Conservation (phyloP, 2,113 vertebrate genomes). For the Psilopsiagon aurifrons region DNA sequence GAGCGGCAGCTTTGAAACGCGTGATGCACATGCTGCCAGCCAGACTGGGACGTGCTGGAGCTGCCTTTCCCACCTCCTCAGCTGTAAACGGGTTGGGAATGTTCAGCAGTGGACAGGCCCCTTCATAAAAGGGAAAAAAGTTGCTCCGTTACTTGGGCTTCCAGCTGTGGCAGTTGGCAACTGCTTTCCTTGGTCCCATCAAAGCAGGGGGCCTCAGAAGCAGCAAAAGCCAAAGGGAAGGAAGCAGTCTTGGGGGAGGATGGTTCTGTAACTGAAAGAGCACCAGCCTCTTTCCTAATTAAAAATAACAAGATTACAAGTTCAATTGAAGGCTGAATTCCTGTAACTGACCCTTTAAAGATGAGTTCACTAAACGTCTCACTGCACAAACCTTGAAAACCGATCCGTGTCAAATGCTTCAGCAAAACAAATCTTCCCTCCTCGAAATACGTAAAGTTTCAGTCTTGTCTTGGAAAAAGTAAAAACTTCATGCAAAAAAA, state of each 20-base stretch:
- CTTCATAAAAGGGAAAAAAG: neutral
- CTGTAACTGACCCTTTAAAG: slow-evolving; percentile 57
- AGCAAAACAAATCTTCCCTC: slow-evolving; percentile 45
- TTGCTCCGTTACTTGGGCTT: neutral
- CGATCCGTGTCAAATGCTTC: neutral
- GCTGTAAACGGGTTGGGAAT: neutral
- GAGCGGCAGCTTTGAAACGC: neutral
- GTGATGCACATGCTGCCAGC: neutral
- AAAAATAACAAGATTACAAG: slow-evolving; percentile 68
- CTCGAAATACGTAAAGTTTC: slow-evolving; percentile 22
- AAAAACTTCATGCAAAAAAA: neutral
- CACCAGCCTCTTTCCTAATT: slow-evolving; percentile 39
- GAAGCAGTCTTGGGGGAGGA: neutral
- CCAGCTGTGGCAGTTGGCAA: neutral
- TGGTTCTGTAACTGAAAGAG: neutral
- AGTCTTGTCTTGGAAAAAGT: neutral
- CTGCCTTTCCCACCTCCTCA: neutral
- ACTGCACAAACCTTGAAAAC: slow-evolving; percentile 43
- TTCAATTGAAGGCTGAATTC: slow-evolving; percentile 70
- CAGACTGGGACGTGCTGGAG: rapidly evolving
- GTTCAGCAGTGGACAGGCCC: neutral
- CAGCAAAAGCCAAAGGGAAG: neutral
- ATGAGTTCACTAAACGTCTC: neutral
- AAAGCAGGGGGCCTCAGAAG: neutral
- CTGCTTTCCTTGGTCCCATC: neutral